Percentiles rank a stretch among this genome's conserved stretches.
These are phyloP conservation scores for Dermatemys mawii DNA, from an alignment of 2,113 vertebrate genomes.

Conservation along the genomic window DNA sequence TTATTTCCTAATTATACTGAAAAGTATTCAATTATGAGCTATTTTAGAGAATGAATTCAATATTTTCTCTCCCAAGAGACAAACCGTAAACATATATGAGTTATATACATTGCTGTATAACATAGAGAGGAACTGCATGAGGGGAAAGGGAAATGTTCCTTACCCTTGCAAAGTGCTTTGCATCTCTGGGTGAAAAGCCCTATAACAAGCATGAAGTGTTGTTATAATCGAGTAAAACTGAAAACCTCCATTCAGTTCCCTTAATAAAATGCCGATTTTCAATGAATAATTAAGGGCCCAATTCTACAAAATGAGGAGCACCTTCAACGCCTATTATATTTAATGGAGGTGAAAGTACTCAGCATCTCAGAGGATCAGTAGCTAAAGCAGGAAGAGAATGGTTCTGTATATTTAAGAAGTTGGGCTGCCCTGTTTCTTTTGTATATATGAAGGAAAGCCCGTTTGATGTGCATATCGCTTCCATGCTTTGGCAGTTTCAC, in stretches of 20 bases:
- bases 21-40: conserved; percentile 59
- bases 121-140: background rate
- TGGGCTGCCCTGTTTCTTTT: background rate
- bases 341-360: conserved; percentile 52
- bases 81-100: conserved; percentile 20
- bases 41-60: conserved; percentile 37
- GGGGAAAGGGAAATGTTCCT: background rate
- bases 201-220: background rate
- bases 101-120: background rate
- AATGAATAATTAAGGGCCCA: conserved; percentile 38
- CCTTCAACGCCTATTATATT: conserved; percentile 39
- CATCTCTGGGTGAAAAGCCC: background rate
- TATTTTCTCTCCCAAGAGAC: conserved; percentile 64
- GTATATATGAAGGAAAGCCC: background rate
- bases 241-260: background rate
- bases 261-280: conserved; percentile 17
- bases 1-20: conserved; percentile 65
- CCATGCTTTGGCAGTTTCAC: conserved; percentile 49
- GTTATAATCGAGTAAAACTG: background rate
- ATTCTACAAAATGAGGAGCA: conserved; percentile 32
- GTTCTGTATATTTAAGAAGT: conserved; percentile 17
- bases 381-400: conserved; percentile 39
- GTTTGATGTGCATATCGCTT: conserved; percentile 51
- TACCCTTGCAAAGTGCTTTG: background rate
- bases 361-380: conserved; percentile 45